Percentiles rank a stretch among this genome's conserved stretches.
phyloP scores from a whole-genome alignment of 2,797 vertebrate species.

The Lacerta agilis region DNA sequence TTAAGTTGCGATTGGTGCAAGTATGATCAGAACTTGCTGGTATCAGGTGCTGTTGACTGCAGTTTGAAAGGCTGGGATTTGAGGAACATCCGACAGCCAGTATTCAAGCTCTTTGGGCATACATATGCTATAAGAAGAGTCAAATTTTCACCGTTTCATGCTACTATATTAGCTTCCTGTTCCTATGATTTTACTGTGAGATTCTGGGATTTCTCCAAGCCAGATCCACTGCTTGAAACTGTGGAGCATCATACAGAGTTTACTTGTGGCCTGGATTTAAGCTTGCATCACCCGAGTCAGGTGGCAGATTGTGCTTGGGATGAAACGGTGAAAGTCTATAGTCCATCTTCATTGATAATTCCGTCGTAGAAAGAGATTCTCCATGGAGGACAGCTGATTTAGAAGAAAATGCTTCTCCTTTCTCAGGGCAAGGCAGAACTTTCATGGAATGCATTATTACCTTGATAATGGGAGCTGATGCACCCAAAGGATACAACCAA shows the following conservation, averaged over 20 bases:
- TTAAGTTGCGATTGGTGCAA: too few relatives aligned
- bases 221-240: slow-evolving; percentile 86
- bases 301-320: slow-evolving; percentile 98
- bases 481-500: neutral
- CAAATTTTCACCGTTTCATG: too few relatives aligned
- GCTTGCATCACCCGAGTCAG: slow-evolving; percentile 90
- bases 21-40: too few relatives aligned
- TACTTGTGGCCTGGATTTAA: slow-evolving; percentile 96
- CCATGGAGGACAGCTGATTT: slow-evolving; percentile 13
- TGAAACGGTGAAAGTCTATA: slow-evolving; percentile 93
- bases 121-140: too few relatives aligned
- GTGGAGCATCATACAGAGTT: slow-evolving; percentile 97
- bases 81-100: too few relatives aligned
- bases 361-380: slow-evolving; percentile 62
- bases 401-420: slow-evolving; percentile 30
- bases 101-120: too few relatives aligned
- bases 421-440: slow-evolving; percentile 22
- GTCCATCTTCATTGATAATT: slow-evolving; percentile 81
- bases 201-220: slow-evolving; percentile 92
- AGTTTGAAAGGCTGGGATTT: too few relatives aligned
- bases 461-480: neutral
- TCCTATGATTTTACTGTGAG: too few relatives aligned
- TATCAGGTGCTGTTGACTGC: too few relatives aligned
- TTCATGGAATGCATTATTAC: slow-evolving; percentile 29
- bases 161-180: too few relatives aligned